A percentile compares a stretch with the other conserved stretches of the same genome.
Conservation (phyloP, 2,888 invertebrate species). For the Onthophagus sagittarius region DNA sequence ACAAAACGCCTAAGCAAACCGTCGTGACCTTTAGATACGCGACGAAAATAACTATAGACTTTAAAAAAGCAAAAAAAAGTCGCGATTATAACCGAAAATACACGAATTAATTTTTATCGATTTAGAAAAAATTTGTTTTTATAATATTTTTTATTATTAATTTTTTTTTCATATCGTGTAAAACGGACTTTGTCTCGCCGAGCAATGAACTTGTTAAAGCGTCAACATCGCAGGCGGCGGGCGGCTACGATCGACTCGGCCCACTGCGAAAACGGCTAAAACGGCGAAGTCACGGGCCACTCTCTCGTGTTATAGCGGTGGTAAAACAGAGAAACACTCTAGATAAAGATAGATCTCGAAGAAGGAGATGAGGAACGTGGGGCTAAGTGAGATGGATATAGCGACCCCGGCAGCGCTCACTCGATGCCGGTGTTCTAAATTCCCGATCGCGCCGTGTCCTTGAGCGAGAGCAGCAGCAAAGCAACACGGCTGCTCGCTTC, state of each 20-base stretch:
- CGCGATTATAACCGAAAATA: not conserved
- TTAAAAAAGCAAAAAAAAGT: too few relatives aligned
- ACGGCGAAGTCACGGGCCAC: conserved; percentile 4
- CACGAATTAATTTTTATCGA: not conserved
- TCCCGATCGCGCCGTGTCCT: conserved; percentile 1
- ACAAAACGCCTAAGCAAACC: not conserved
- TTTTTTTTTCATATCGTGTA: not conserved
- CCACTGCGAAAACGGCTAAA: conserved; percentile 5
- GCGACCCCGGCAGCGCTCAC: conserved; percentile 4
- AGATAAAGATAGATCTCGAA: conserved; percentile 2
- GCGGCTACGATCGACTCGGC: conserved; percentile 2
- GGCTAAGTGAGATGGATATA: not conserved
- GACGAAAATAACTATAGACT: not conserved
- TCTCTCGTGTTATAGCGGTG: not conserved
- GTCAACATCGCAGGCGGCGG: not conserved
- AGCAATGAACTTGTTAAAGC: conserved; percentile 11
- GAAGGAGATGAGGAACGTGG: too few relatives aligned
- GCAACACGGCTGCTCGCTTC: not conserved
- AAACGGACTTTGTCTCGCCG: not conserved
- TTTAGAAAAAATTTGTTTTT: not conserved
- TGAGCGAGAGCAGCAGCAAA: conserved; percentile 6
- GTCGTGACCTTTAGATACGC: not conserved
- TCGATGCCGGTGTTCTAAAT: conserved; percentile 6
- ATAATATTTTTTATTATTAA: not conserved
- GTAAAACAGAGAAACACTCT: not conserved